A percentile compares a stretch with the other conserved stretches of the same genome.
Evolutionary conservation across 2,113 vertebrate species (phyloP).

Genomic region (Colinus virginianus): DNA sequence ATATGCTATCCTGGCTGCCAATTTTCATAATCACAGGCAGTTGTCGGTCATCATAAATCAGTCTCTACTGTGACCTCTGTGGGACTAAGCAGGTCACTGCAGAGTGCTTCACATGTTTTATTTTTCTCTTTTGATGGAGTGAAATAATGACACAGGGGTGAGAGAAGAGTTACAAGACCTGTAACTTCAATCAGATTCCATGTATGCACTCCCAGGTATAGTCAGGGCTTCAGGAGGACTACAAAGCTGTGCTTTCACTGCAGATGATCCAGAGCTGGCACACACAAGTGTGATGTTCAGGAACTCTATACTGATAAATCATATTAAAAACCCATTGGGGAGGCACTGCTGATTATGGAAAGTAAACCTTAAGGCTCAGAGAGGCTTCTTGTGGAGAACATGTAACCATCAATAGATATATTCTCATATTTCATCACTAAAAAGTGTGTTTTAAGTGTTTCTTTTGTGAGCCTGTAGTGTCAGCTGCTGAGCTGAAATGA

Average conservation of each 20-base stretch:
- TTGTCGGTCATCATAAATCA: slow-evolving; percentile 25
- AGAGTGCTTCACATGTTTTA: neutral
- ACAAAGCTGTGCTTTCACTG: neutral
- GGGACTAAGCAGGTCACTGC: neutral
- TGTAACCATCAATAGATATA: neutral
- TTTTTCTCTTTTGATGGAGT: neutral
- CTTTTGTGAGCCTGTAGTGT: neutral
- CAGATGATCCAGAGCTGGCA: neutral
- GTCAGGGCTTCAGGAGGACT: neutral
- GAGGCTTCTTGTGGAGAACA: neutral
- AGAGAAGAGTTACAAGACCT: neutral
- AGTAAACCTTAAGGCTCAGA: neutral
- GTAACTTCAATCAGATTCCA: neutral
- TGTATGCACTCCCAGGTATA: accelerated
- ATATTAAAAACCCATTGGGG: neutral
- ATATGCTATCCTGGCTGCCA: neutral
- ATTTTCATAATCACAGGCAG: slow-evolving; percentile 1
- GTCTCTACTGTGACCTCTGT: neutral
- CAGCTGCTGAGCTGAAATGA: neutral
- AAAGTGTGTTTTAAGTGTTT: neutral
- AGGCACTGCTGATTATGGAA: neutral
- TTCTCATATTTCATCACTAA: neutral
- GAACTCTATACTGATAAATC: neutral
- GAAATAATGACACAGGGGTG: neutral
- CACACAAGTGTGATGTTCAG: neutral